Conservation (phyloP, 2,888 invertebrate species). For the Julus scanicus region DNA sequence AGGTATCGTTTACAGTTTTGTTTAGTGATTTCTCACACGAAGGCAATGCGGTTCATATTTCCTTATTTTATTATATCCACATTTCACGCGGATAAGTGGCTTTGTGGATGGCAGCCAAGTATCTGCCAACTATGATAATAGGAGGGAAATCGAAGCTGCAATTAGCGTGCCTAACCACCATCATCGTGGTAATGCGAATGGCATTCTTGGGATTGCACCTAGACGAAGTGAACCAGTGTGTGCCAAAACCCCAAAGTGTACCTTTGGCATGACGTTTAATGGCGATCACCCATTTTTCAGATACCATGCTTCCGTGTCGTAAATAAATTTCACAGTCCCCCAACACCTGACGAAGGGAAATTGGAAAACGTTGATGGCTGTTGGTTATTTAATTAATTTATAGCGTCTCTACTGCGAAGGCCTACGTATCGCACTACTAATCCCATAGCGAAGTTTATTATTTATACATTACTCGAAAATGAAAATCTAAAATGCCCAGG, state of each 20-base stretch:
- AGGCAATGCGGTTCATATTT: not conserved
- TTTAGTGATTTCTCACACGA: not conserved
- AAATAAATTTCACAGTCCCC: not conserved
- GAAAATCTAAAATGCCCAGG: not conserved
- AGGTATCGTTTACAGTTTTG: no score
- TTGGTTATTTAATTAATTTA: not conserved
- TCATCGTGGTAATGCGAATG: not conserved
- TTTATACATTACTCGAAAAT: not conserved
- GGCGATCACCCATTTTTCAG: not conserved
- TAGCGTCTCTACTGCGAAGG: not conserved
- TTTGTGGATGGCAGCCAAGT: not conserved
- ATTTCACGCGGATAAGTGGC: not conserved
- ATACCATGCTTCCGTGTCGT: no score
- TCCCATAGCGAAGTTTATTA: not conserved
- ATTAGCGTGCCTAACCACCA: not conserved
- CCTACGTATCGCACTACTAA: not conserved
- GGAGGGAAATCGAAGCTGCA: not conserved
- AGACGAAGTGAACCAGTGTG: no score
- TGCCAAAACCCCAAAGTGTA: not conserved
- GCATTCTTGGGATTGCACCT: conserved; percentile 19
- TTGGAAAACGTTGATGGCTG: not conserved
- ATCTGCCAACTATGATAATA: not conserved
- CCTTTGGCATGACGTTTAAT: not conserved
- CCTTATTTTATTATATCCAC: not conserved
- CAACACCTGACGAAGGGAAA: not conserved